Base-by-base conservation (phyloP, 1,140 invertebrate species). In the Tyrophagus putrescentiae region DNA sequence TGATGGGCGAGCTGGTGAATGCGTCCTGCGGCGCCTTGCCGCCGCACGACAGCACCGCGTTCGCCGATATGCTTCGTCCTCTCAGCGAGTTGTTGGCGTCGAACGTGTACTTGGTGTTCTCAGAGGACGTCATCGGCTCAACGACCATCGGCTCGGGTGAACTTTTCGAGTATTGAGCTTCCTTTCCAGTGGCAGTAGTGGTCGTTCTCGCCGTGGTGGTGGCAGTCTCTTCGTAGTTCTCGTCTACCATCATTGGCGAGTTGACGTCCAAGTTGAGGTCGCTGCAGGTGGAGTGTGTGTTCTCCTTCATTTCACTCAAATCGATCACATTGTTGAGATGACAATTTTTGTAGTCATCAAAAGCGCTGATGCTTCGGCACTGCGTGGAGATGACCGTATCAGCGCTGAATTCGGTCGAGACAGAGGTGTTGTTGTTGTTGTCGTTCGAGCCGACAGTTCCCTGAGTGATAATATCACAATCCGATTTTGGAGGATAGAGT, bases 401-500 rank as follows among this genome's bases (percentile, higher is more conserved):
- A 9, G 36, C n/a, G 11, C 16, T n/a, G 31, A 27, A 18, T 7
- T 18, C 54, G 36, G 31, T 21, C 2, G 34, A 11, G 4, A 36
- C 25, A 11, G 31, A 50, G 36, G 13, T 52, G 41, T 60, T 52
- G 23, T 60, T 60, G 28, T 52, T 45, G 21, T n/a, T 60, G 29
- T 50, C 29, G 27, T 16, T 45, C n/a, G 2, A 34, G 36, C 27
- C 33, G 57, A 18, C 34, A 11, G 11, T 31, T n/a, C 23, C 42
- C 21, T 57, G n/a, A 3, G 9, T 48, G 7, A 23, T 60, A 44
- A n/a, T 11, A 28, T 59, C 45, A 58, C 31, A 54, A 11, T 28
- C 45, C 18, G 45, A 58, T 11, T n/a, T 50, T 21, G 48, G 39
- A 44, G 70, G 66, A 53, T 66, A 64, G 21, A 72, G 64, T 57